Evolutionary conservation across 2,888 invertebrate species (phyloP).

Genomic region (Andricus curvator): DNA sequence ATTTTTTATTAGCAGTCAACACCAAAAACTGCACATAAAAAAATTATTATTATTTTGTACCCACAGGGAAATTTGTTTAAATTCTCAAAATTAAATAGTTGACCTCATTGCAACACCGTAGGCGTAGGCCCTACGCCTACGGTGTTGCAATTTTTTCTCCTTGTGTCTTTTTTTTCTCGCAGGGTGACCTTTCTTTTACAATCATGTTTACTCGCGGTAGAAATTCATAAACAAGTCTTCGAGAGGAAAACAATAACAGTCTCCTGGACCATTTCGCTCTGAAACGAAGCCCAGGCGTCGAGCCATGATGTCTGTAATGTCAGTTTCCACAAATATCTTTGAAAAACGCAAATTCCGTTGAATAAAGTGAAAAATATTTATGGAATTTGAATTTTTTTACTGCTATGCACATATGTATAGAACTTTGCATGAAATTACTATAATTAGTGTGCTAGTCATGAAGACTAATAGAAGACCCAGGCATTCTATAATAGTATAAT

Average conservation of each 20-base stretch:
- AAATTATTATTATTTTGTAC: too few relatives aligned
- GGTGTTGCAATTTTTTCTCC: too few relatives aligned
- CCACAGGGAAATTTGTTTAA: too few relatives aligned
- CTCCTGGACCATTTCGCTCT: slow-evolving; percentile 6
- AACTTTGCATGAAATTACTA: neutral
- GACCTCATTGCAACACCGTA: too few relatives aligned
- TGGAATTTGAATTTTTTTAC: neutral
- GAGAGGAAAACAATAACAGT: neutral
- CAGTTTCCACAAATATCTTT: neutral
- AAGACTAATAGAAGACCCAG: slow-evolving; percentile 21
- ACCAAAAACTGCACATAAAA: too few relatives aligned
- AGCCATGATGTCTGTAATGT: neutral
- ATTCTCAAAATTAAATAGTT: too few relatives aligned
- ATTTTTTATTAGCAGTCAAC: too few relatives aligned
- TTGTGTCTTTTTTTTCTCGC: neutral
- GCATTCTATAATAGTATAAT: slow-evolving; percentile 7
- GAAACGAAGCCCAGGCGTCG: neutral
- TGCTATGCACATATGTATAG: neutral
- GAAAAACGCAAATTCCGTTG: neutral
- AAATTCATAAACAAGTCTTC: slow-evolving; percentile 14
- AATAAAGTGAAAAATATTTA: neutral
- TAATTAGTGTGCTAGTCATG: slow-evolving; percentile 1
- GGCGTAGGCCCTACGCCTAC: too few relatives aligned
- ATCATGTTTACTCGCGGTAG: neutral
- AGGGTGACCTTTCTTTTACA: slow-evolving; percentile 10